Conservation (phyloP, 2,888 invertebrate genomes). For the Troilus luridus region DNA sequence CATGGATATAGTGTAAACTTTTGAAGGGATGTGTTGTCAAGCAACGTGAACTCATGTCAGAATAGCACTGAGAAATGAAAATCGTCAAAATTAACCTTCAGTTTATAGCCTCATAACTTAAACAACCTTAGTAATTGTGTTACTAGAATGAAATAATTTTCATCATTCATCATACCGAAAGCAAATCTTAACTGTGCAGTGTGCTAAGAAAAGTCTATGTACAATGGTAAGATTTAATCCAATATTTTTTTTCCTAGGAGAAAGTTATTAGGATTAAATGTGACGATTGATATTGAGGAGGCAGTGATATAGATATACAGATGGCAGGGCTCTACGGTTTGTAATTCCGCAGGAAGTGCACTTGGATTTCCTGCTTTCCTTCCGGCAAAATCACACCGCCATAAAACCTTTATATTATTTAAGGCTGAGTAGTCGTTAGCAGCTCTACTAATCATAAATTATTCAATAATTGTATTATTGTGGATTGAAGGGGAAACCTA, state of each 20-base stretch:
- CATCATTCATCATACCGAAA: neutral
- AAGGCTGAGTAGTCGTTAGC: neutral
- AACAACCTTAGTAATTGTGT: neutral
- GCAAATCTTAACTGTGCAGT: neutral
- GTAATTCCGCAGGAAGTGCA: constrained; percentile 23
- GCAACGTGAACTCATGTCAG: too few species aligned
- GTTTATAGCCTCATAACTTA: too few species aligned
- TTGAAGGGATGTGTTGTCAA: too few species aligned
- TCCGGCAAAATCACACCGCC: constrained; percentile 2
- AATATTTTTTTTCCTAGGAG: neutral
- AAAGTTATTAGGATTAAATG: neutral
- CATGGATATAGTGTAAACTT: too few species aligned
- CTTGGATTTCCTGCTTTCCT: constrained; percentile 18
- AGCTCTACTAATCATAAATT: neutral
- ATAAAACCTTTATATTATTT: neutral
- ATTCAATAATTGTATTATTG: neutral
- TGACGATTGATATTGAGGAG: neutral
- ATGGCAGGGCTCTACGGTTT: neutral
- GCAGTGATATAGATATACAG: neutral
- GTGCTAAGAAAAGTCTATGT: neutral
- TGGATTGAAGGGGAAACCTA: too few species aligned
- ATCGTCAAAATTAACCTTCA: too few species aligned
- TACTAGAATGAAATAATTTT: neutral
- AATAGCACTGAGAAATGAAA: too few species aligned
- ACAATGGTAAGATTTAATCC: neutral